Conservation (phyloP, 2,888 invertebrate genomes). For the Lepidonotus clava region DNA sequence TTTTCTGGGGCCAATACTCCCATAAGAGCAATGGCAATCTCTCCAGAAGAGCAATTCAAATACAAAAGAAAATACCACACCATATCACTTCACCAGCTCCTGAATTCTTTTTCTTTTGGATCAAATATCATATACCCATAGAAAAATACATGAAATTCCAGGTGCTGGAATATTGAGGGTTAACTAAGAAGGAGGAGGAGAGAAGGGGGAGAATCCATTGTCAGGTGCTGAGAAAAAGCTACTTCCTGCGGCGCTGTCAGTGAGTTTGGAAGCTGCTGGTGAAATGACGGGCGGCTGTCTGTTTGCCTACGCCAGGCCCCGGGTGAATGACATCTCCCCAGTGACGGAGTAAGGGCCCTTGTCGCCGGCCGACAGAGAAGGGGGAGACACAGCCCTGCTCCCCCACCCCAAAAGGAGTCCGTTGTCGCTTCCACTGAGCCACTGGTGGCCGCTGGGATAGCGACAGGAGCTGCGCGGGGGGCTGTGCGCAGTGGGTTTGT, state of each 20-base stretch:
- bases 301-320: not conserved
- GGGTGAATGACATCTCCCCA: not conserved
- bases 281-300: not conserved
- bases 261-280: not conserved
- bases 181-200: no score
- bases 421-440: not conserved
- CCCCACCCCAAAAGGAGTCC: not conserved
- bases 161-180: no score
- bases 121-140: no score
- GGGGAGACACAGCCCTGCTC: not conserved
- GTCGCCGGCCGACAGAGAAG: not conserved
- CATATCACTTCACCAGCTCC: no score
- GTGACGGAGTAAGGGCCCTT: not conserved
- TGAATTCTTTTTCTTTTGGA: no score
- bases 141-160: no score
- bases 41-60: no score
- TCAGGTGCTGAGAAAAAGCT: not conserved
- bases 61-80: no score
- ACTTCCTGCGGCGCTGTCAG: not conserved
- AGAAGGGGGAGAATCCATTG: not conserved
- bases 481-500: not conserved
- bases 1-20: no score
- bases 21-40: no score
- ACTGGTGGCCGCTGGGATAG: not conserved
- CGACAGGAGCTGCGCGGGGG: not conserved